Percentiles rank a stretch among this genome's conserved stretches.
Conservation (phyloP, 2,797 vertebrate genomes). For the Sebastes nivosus region DNA sequence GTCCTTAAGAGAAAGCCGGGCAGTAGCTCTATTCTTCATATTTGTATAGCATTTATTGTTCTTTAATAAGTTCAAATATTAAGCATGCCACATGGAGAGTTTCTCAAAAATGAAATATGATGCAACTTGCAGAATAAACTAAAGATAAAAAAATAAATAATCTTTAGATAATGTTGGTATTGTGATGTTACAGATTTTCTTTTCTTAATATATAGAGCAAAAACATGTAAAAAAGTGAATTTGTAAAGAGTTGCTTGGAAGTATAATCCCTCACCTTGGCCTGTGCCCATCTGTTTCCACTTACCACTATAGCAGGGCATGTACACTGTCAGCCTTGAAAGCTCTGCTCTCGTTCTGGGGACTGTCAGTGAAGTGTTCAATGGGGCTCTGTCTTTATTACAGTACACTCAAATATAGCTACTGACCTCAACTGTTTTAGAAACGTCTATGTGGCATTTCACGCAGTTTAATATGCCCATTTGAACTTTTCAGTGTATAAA, state of each 20-base stretch:
- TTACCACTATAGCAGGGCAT: slow-evolving; percentile 77
- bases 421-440: slow-evolving; percentile 66
- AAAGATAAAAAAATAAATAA: neutral
- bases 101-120: neutral
- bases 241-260: slow-evolving; percentile 57
- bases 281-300: slow-evolving; percentile 83
- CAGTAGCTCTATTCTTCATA: neutral
- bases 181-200: neutral
- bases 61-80: slow-evolving; percentile 16
- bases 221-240: slow-evolving; percentile 51
- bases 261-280: slow-evolving; percentile 76
- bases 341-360: slow-evolving; percentile 74
- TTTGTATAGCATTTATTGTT: slow-evolving; percentile 11
- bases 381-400: slow-evolving; percentile 80
- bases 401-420: slow-evolving; percentile 63
- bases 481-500: neutral
- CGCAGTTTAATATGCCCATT: slow-evolving; percentile 22
- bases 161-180: neutral
- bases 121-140: neutral
- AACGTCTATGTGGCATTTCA: slow-evolving; percentile 42
- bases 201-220: slow-evolving; percentile 16
- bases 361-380: slow-evolving; percentile 78
- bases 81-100: neutral
- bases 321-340: slow-evolving; percentile 81
- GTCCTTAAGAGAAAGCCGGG: slow-evolving; percentile 14